phyloP scores from a whole-genome alignment of 2,797 vertebrate genomes.

The Protonibea diacanthus region DNA sequence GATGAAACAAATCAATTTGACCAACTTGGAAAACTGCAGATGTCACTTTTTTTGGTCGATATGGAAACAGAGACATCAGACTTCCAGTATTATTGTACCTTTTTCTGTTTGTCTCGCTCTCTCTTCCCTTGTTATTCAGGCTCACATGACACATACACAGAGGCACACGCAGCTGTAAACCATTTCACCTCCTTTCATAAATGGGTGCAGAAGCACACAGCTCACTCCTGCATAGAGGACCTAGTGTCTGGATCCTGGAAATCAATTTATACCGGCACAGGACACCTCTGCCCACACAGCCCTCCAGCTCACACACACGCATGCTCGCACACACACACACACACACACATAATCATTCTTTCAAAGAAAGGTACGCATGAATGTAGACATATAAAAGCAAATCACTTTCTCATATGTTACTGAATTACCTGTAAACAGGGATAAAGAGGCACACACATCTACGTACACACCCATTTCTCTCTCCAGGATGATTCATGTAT shows the following conservation, averaged over 20 bases:
- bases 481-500: constrained; percentile 70
- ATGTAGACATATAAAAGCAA: constrained; percentile 49
- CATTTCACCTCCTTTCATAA: constrained; percentile 60
- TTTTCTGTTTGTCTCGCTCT: neutral
- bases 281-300: constrained; percentile 74
- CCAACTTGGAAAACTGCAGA: constrained; percentile 27
- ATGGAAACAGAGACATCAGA: constrained; percentile 34
- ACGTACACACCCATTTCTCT: constrained; percentile 34
- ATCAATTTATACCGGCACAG: constrained; percentile 74
- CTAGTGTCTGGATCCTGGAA: constrained; percentile 70
- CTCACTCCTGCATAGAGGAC: constrained; percentile 53
- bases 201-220: constrained; percentile 50
- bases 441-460: constrained; percentile 49
- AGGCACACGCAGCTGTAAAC: constrained; percentile 49
- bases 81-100: constrained; percentile 13
- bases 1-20: constrained; percentile 9
- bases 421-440: constrained; percentile 51
- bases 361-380: constrained; percentile 21
- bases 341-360: constrained; percentile 20
- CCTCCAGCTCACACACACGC: constrained; percentile 51
- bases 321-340: constrained; percentile 9
- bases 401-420: constrained; percentile 66
- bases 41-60: constrained; percentile 14
- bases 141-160: constrained; percentile 23
- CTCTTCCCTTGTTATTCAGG: neutral